Evolutionary conservation across 1,140 invertebrate genomes (phyloP).

Genomic region (Anadara kagoshimensis): DNA sequence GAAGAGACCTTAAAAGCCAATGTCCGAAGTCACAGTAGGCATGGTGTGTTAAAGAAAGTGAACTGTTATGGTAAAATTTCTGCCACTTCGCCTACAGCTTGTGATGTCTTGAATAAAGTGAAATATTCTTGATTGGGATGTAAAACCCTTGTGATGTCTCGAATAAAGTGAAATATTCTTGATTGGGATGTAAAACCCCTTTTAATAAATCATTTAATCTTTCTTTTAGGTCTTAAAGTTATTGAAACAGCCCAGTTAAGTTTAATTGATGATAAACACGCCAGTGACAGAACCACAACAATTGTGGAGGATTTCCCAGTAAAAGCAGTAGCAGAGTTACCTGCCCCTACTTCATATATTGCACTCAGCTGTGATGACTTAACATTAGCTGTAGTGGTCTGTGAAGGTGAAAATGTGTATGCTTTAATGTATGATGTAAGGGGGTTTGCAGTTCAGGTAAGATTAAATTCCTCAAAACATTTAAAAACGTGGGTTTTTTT

Average conservation of each 20-base stretch:
- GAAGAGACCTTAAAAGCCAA: too few relatives aligned
- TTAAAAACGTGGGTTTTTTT: conserved; percentile 54
- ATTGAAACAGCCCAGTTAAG: conserved; percentile 71
- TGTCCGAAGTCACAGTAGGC: too few relatives aligned
- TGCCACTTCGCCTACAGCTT: too few relatives aligned
- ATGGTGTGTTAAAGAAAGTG: too few relatives aligned
- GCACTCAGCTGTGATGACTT: conserved; percentile 79
- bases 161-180: too few relatives aligned
- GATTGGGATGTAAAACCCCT: too few relatives aligned
- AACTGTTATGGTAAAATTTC: too few relatives aligned
- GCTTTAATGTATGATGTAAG: conserved; percentile 78
- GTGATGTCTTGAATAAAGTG: too few relatives aligned
- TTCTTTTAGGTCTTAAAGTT: conserved; percentile 67
- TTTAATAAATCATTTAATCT: neutral
- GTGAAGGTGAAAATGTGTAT: conserved; percentile 74
- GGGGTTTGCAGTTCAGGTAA: conserved; percentile 77
- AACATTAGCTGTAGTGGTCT: conserved; percentile 77
- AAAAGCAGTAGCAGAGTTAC: conserved; percentile 71
- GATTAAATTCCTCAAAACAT: conserved; percentile 49
- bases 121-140: too few relatives aligned
- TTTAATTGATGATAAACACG: conserved; percentile 65
- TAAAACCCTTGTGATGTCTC: too few relatives aligned
- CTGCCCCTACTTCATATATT: conserved; percentile 75
- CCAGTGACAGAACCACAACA: conserved; percentile 44
- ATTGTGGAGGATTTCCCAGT: conserved; percentile 70